These are phyloP conservation scores for Spicauda simplicius DNA, from an alignment of 2,888 invertebrate genomes.

Conservation along the genomic window DNA sequence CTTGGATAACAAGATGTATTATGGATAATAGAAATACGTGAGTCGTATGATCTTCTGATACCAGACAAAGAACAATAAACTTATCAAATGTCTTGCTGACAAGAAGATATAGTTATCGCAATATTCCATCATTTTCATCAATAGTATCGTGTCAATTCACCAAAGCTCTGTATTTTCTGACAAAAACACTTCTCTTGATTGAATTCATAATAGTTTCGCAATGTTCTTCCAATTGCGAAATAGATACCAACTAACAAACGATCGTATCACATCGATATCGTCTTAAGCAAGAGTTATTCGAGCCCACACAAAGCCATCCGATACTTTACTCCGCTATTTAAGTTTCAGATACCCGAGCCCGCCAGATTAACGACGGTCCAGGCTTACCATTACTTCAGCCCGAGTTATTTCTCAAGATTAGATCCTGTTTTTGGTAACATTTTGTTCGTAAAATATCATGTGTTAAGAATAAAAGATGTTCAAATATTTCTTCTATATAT, in stretches of 20 bases:
- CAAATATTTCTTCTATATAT: neutral
- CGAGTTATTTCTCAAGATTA: slow-evolving; percentile 25
- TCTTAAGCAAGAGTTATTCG: slow-evolving; percentile 27
- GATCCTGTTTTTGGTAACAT: slow-evolving; percentile 9
- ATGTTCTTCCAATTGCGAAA: slow-evolving; percentile 10
- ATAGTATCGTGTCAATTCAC: slow-evolving; percentile 8
- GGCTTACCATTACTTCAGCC: slow-evolving; percentile 20
- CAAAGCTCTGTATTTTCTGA: neutral
- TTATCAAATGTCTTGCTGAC: slow-evolving; percentile 25
- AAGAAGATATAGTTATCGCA: slow-evolving; percentile 23
- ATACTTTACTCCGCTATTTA: slow-evolving; percentile 29
- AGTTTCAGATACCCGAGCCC: slow-evolving; percentile 31
- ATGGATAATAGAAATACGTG: too few species aligned
- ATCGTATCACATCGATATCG: slow-evolving; percentile 25
- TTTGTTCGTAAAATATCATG: slow-evolving; percentile 1
- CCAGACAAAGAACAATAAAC: slow-evolving; percentile 14
- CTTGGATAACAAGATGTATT: neutral
- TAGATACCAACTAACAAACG: slow-evolving; percentile 7
- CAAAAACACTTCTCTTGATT: neutral
- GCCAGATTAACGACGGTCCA: slow-evolving; percentile 28
- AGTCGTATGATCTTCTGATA: slow-evolving; percentile 14
- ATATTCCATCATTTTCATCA: slow-evolving; percentile 18
- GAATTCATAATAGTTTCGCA: slow-evolving; percentile 19
- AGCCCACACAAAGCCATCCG: slow-evolving; percentile 27
- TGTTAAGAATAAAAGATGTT: neutral